Evolutionary conservation across 1,140 invertebrate species (phyloP), one percentile per base, ranked within the genome.

Genomic region (Aphis craccivora): DNA sequence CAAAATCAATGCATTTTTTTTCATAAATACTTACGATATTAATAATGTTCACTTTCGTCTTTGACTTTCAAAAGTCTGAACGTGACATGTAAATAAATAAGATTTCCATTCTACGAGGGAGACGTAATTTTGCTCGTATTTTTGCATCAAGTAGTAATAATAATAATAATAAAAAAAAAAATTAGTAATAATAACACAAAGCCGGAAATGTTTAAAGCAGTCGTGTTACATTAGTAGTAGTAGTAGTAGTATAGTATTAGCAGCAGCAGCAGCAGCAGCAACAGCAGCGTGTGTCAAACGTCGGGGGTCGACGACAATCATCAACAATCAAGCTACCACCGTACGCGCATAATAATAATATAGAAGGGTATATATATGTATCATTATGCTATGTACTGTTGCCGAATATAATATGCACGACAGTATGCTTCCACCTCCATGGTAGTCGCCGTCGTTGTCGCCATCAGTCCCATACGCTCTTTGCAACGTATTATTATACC

Each of bases 41-140:
- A 93, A 92, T 93, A 93, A 93, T 55, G 91, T 86, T 93, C 37
- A 67, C 81, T 83, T 51, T 93, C 91, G 89, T 90, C 81, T 93
- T 93, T 93, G 81, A 93, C 81, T 93, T 93, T 55, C 23, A 86
- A 55, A 93, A 93, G 91, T 93, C 91, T 93, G 91, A 93, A 93
- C 81, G 91, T 93, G 91, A 93, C 91, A 67, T 86, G 91, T 84
- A 93, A 93, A 93, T 93, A 93, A 93, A 93, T 93, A 93, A 86
- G 91, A 93, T 93, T 93, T 93, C 45, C 67, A 60, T 55, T 35
- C 45, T 35, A 35, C 35, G 35, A 23, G n/a, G 48, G 48, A 89
- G 87, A 89, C 87, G 37, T 90, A 90, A 90, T 90, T 90, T 43
- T 30, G 18, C 37, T 18, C 35, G n/a, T 93, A 83, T 91, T 91